phyloP scores from a whole-genome alignment of 2,888 invertebrate genomes.

The Crematogaster levior region DNA sequence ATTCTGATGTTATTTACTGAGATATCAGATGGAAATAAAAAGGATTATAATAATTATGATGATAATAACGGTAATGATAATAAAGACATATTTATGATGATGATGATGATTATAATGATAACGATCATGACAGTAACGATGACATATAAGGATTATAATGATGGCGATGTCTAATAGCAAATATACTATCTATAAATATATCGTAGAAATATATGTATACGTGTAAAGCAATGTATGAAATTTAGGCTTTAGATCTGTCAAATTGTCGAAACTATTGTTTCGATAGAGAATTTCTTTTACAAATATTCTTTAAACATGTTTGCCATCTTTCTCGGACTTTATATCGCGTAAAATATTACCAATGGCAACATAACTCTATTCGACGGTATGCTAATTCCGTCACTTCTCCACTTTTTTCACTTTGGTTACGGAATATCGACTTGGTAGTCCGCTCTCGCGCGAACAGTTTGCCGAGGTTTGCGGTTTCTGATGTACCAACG shows the following conservation, averaged over 20 bases:
- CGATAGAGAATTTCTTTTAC: no score
- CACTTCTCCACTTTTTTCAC: slow-evolving; percentile 21
- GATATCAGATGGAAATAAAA: slow-evolving; percentile 77
- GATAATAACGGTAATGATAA: slow-evolving; percentile 17
- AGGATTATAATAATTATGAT: slow-evolving; percentile 65
- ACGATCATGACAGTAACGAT: slow-evolving; percentile 47
- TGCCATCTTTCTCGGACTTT: not conserved
- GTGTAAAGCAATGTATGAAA: not conserved
- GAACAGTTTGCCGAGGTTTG: slow-evolving; percentile 33
- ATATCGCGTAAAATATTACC: slow-evolving; percentile 16
- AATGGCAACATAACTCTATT: not conserved
- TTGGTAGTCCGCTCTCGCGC: slow-evolving; percentile 29
- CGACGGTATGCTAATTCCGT: slow-evolving; percentile 28
- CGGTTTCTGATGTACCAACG: slow-evolving; percentile 59
- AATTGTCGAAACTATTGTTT: not conserved
- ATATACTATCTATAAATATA: not conserved
- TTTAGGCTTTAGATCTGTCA: not conserved
- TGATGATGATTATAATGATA: slow-evolving; percentile 35
- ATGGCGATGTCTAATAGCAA: not conserved
- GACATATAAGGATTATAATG: slow-evolving; percentile 37
- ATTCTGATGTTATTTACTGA: slow-evolving; percentile 71
- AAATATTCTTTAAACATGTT: not conserved
- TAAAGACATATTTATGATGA: not conserved
- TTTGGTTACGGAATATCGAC: slow-evolving; percentile 18
- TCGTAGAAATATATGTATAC: not conserved